Percentiles rank a stretch among this genome's conserved stretches.
phyloP scores from a whole-genome alignment of 2,113 vertebrate species.

The Paraplagusia blochii region DNA sequence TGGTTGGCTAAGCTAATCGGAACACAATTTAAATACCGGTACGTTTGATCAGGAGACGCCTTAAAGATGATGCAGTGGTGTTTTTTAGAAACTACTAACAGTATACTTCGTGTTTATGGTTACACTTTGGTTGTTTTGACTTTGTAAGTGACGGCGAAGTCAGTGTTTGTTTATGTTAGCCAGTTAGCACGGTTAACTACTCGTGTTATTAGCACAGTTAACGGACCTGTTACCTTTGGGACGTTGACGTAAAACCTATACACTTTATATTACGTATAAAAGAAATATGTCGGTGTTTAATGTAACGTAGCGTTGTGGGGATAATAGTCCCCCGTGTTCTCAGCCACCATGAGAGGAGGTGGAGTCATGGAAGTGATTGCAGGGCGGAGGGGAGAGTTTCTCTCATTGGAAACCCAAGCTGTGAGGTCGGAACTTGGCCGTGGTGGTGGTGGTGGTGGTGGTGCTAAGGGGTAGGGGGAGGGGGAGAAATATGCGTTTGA shows the following conservation, averaged over 20 bases:
- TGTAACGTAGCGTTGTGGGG: not conserved
- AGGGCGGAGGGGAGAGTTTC: constrained; percentile 59
- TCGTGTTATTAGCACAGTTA: constrained; percentile 56
- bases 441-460: constrained; percentile 14
- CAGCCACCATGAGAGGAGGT: constrained; percentile 50
- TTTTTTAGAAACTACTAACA: too few species aligned
- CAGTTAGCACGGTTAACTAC: constrained; percentile 50
- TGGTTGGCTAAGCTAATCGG: constrained; percentile 52
- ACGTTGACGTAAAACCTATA: not conserved
- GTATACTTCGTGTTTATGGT: accelerated
- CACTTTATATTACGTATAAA: not conserved
- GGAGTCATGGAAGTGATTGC: constrained; percentile 64
- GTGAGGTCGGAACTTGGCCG: constrained; percentile 72
- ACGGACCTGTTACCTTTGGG: constrained; percentile 53
- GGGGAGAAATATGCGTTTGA: constrained; percentile 74
- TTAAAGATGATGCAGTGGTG: not conserved
- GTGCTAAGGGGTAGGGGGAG: too few species aligned
- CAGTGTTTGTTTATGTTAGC: constrained; percentile 73
- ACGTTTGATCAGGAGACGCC: constrained; percentile 1
- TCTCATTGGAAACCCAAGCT: constrained; percentile 72
- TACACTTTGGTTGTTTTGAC: not conserved
- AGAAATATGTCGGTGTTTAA: not conserved
- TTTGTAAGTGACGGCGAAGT: not conserved
- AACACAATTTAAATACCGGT: constrained; percentile 29
- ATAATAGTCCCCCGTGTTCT: constrained; percentile 7